Conservation (phyloP, 2,797 vertebrate genomes). For the Urosaurus nigricauda region DNA sequence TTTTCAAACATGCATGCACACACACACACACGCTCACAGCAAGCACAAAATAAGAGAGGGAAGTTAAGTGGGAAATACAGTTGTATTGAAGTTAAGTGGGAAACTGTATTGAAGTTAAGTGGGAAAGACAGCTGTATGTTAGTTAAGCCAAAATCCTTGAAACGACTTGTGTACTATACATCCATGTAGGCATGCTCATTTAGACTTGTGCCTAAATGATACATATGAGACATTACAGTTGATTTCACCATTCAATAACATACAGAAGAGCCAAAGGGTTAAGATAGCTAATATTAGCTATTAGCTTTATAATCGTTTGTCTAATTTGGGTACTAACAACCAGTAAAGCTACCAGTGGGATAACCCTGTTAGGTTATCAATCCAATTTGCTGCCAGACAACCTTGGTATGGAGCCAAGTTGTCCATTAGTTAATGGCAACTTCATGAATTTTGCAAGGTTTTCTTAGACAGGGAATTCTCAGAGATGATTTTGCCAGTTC, state of each 20-base stretch:
- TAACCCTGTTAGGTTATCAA: neutral
- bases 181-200: neutral
- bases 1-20: too few species aligned
- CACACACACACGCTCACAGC: neutral
- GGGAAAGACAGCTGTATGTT: too few species aligned
- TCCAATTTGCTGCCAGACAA: neutral
- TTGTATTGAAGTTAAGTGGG: too few species aligned
- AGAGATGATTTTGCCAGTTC: too few species aligned
- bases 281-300: neutral
- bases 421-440: too few species aligned
- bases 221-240: neutral
- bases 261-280: neutral
- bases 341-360: neutral
- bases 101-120: neutral
- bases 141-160: neutral
- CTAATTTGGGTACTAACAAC: neutral
- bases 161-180: neutral
- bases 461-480: too few species aligned
- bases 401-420: neutral
- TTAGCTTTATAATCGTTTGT: neutral
- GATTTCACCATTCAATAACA: neutral
- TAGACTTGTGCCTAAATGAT: neutral
- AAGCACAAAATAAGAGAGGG: neutral
- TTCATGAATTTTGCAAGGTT: too few species aligned
- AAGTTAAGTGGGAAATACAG: neutral